phyloP scores from a whole-genome alignment of 2,888 invertebrate genomes.

The Harpalus rubripes region DNA sequence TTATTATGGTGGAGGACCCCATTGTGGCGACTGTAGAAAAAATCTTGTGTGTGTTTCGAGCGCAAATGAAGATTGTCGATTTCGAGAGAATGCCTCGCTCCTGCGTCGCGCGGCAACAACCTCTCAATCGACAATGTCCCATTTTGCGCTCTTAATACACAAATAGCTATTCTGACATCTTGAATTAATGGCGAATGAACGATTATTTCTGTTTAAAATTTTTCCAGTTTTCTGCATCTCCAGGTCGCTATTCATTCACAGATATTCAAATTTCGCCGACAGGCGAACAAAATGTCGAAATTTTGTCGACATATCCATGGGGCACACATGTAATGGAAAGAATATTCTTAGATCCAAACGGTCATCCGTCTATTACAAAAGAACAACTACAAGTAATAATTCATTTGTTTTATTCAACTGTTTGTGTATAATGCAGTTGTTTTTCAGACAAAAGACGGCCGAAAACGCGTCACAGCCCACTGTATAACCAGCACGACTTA shows the following conservation, averaged over 20 bases:
- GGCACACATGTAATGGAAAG: conserved; percentile 83
- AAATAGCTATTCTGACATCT: too few relatives aligned
- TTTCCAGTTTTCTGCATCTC: conserved; percentile 83
- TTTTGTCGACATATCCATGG: conserved; percentile 83
- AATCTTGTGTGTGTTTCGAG: too few relatives aligned
- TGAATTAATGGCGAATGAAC: too few relatives aligned
- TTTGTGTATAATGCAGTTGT: conserved; percentile 60
- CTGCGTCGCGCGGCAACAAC: too few relatives aligned
- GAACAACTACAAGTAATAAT: conserved; percentile 71
- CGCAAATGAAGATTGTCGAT: too few relatives aligned
- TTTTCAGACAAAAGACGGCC: conserved; percentile 75
- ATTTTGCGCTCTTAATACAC: too few relatives aligned
- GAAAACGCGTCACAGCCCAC: conserved; percentile 74
- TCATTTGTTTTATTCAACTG: background rate
- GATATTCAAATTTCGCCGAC: conserved; percentile 79
- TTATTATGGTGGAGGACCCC: too few relatives aligned
- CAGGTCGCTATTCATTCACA: conserved; percentile 84
- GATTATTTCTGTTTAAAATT: conserved; percentile 26
- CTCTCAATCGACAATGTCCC: too few relatives aligned
- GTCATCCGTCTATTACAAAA: conserved; percentile 70
- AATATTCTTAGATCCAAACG: conserved; percentile 76
- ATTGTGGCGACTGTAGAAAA: too few relatives aligned
- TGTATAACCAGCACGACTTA: conserved; percentile 78
- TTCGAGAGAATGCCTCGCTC: too few relatives aligned
- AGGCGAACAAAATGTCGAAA: conserved; percentile 79